phyloP scores from a whole-genome alignment of 2,797 vertebrate species.

The Cirrhinus mrigala region DNA sequence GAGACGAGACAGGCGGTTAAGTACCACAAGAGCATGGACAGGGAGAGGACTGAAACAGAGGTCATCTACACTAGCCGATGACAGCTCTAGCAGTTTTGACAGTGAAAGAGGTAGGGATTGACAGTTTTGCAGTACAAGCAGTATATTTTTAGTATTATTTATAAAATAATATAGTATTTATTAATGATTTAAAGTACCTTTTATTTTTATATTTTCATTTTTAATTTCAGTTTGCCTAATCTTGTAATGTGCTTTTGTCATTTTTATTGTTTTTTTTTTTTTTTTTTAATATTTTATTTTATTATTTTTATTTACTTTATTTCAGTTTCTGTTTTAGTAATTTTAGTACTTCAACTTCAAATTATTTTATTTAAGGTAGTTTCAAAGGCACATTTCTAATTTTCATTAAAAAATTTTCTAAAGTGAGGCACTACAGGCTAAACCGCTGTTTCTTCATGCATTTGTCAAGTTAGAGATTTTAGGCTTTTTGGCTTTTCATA shows the following conservation, averaged over 20 bases:
- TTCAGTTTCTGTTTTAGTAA: not conserved
- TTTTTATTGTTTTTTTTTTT: not conserved
- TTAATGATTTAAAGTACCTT: not conserved
- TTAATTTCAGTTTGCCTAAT: not conserved
- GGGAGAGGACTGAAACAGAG: slow-evolving; percentile 77
- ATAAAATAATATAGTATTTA: not conserved
- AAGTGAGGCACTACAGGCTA: too few relatives aligned
- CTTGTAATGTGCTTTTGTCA: not conserved
- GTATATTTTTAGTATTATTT: not conserved
- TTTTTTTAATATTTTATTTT: too few relatives aligned
- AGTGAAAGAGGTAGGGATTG: slow-evolving; percentile 44
- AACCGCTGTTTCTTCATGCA: too few relatives aligned
- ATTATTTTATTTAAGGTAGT: not conserved
- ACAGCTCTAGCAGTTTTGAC: slow-evolving; percentile 12
- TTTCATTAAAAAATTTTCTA: too few relatives aligned
- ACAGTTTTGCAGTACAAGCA: too few relatives aligned
- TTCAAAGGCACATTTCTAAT: too few relatives aligned
- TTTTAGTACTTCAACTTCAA: not conserved
- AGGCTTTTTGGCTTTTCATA: too few relatives aligned
- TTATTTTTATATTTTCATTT: not conserved
- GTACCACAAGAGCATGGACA: slow-evolving; percentile 77
- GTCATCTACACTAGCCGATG: slow-evolving; percentile 70
- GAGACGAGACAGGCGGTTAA: slow-evolving; percentile 73
- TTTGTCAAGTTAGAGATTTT: too few relatives aligned
- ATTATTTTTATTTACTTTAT: not conserved